Conservation (phyloP, 2,888 invertebrate species). For the Nomada fucata region DNA sequence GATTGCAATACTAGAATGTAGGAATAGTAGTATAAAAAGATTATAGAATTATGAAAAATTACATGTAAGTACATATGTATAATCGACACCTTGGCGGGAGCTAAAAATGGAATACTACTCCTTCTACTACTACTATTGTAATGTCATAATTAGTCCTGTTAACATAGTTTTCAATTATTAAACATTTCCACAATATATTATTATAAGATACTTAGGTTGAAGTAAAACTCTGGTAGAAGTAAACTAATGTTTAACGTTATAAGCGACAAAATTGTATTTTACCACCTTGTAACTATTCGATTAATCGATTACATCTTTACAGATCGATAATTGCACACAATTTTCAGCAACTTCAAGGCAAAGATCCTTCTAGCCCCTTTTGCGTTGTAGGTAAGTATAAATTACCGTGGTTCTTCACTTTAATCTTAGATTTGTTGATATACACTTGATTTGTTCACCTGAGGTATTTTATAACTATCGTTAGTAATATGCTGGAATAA, state of each 20-base stretch:
- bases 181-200: not conserved
- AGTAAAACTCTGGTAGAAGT: not conserved
- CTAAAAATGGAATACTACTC: too few species aligned
- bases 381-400: not conserved
- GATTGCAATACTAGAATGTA: too few species aligned
- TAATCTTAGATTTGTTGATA: not conserved
- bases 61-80: too few species aligned
- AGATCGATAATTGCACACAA: slow-evolving; percentile 21
- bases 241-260: not conserved
- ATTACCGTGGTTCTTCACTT: not conserved
- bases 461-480: not conserved
- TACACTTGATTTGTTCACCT: not conserved
- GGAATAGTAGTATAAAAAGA: too few species aligned
- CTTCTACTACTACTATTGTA: too few species aligned
- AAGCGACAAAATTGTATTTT: slow-evolving; percentile 10
- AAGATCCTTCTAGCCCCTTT: slow-evolving; percentile 10
- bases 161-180: not conserved
- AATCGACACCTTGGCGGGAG: too few species aligned
- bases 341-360: slow-evolving; percentile 13
- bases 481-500: not conserved
- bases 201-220: not conserved
- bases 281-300: not conserved
- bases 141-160: too few species aligned
- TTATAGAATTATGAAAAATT: too few species aligned
- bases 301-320: not conserved